phyloP scores from a whole-genome alignment of 2,888 invertebrate genomes.

The Microchrysa polita region DNA sequence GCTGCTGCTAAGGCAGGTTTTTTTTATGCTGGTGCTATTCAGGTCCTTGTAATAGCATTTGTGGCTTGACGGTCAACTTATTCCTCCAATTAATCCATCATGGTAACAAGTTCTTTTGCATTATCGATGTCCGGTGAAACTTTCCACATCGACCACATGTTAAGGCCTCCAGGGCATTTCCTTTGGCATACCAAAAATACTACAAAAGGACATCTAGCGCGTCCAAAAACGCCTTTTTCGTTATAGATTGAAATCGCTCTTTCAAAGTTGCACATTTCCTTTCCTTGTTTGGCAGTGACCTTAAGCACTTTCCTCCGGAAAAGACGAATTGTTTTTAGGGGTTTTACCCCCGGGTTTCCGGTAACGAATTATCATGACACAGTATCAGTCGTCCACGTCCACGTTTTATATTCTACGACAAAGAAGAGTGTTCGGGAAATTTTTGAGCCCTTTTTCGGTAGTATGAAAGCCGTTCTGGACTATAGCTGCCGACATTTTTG shows the following conservation, averaged over 20 bases:
- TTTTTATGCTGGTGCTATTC: too few relatives aligned
- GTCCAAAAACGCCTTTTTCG: conserved; percentile 12
- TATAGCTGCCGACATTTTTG: not conserved
- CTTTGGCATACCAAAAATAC: not conserved
- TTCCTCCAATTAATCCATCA: too few relatives aligned
- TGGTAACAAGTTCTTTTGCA: too few relatives aligned
- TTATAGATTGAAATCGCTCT: conserved; percentile 38
- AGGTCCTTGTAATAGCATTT: too few relatives aligned
- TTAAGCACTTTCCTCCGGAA: conserved; percentile 45
- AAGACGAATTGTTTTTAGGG: conserved; percentile 43
- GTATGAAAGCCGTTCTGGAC: not conserved
- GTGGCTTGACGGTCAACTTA: too few relatives aligned
- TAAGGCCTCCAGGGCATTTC: not conserved
- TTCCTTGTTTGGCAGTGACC: conserved; percentile 42
- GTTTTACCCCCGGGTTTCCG: conserved; percentile 26
- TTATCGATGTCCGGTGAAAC: not conserved
- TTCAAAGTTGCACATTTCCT: conserved; percentile 39
- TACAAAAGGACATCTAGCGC: not conserved
- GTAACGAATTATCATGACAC: conserved; percentile 42
- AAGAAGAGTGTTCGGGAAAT: conserved; percentile 22
- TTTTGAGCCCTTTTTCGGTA: conserved; percentile 28
- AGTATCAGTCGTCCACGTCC: conserved; percentile 39
- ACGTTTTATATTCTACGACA: conserved; percentile 20
- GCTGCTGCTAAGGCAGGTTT: too few relatives aligned
- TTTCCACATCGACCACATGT: not conserved